phyloP scores from a whole-genome alignment of 2,797 vertebrate species.

The Sebastes itinus region DNA sequence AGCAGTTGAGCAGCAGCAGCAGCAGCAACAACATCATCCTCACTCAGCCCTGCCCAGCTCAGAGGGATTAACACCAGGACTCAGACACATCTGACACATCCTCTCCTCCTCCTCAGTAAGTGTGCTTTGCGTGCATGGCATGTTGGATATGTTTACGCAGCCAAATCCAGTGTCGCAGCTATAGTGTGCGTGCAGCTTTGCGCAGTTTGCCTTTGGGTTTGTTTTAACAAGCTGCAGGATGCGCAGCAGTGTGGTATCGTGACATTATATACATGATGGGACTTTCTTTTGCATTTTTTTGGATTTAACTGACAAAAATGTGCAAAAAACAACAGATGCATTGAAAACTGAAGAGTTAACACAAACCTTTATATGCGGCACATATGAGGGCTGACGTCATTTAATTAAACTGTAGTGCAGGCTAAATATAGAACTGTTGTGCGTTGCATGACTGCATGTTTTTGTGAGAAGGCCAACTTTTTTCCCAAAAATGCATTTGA shows the following conservation, averaged over 20 bases:
- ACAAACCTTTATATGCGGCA: slow-evolving; percentile 34
- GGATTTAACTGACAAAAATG: not conserved
- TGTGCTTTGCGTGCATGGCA: slow-evolving; percentile 17
- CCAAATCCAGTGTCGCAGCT: slow-evolving; percentile 25
- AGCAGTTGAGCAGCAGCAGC: slow-evolving; percentile 29
- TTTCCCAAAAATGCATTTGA: not conserved
- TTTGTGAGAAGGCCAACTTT: slow-evolving; percentile 36
- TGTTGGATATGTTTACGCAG: not conserved
- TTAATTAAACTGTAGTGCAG: slow-evolving; percentile 25
- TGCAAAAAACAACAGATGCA: not conserved
- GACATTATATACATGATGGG: not conserved
- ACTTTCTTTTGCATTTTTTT: slow-evolving; percentile 10
- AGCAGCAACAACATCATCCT: slow-evolving; percentile 58
- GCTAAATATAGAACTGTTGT: slow-evolving; percentile 29
- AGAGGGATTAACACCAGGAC: slow-evolving; percentile 56
- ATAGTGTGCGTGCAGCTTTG: slow-evolving; percentile 6
- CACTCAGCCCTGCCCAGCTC: slow-evolving; percentile 67
- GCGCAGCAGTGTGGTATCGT: not conserved
- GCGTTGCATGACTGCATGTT: not conserved
- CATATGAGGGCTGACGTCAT: slow-evolving; percentile 45
- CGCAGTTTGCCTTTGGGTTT: slow-evolving; percentile 17
- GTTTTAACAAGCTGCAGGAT: slow-evolving; percentile 23
- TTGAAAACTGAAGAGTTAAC: not conserved
- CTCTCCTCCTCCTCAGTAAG: slow-evolving; percentile 63
- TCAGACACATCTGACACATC: slow-evolving; percentile 33